A percentile compares a stretch with the other conserved stretches of the same genome.
Conservation (phyloP, 2,888 invertebrate genomes). For the Lydus trimaculatus region DNA sequence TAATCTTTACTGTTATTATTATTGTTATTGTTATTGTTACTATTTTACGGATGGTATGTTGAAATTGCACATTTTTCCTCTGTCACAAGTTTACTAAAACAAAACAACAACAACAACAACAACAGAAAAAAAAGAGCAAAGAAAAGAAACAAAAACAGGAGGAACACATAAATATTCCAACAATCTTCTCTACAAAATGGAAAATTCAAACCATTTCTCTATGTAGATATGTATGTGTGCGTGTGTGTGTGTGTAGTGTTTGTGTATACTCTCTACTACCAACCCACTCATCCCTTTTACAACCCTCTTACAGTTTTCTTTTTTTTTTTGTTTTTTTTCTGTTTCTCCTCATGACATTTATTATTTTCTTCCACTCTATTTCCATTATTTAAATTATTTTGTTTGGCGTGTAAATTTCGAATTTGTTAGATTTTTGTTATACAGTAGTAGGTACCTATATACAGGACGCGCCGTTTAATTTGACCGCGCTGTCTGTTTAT, state of each 20-base stretch:
- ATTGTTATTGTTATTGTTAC: background rate
- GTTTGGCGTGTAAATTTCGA: too few relatives aligned
- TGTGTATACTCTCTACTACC: too few relatives aligned
- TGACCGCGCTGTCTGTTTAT: too few relatives aligned
- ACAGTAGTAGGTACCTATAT: too few relatives aligned
- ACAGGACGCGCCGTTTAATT: too few relatives aligned
- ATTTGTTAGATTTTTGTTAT: too few relatives aligned
- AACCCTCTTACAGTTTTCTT: background rate
- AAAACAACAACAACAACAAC: too few relatives aligned
- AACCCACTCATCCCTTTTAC: background rate
- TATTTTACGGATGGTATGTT: background rate
- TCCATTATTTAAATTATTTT: background rate
- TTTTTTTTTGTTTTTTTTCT: background rate
- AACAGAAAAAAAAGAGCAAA: too few relatives aligned
- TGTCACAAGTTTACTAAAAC: background rate
- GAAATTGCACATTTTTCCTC: background rate
- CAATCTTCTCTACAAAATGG: constrained; percentile 2
- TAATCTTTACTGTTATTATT: background rate
- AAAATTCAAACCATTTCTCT: background rate
- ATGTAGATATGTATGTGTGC: background rate
- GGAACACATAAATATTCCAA: constrained; percentile 6
- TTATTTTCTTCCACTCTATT: constrained; percentile 4
- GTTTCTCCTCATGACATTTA: background rate
- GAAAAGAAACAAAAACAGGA: background rate
- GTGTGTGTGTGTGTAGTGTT: background rate